Base-by-base conservation (phyloP, 1,140 invertebrate species). In the Drosophila funebris region DNA sequence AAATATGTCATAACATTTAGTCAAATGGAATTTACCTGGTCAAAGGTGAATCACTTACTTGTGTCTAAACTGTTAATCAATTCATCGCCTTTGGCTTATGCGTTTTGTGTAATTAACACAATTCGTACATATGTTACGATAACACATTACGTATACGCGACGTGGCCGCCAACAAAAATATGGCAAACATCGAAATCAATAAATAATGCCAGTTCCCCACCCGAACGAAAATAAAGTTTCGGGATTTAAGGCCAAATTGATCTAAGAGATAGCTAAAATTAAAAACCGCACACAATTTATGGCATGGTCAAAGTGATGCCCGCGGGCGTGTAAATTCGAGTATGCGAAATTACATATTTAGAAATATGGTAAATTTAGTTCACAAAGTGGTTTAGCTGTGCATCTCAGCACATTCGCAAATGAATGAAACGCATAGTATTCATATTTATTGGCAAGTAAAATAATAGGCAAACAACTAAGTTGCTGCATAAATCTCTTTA, bases 251-350 rank as follows among this genome's bases (percentile, higher is more conserved):
- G 61, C 64, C 41, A 69, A 79, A 67, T 73, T 63, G 33, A 79
- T 84, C 70, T 63, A 75, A 87, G 76, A 85, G 73, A 85, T 74
- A 66, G 78, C 81, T 74, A 85, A 85, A 84, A 77, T 73, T 85
- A 75, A 80, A 82, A 72, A 41, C 63, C 37, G 36, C 37, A 73
- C 61, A 73, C 72, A 78, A 83, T 72, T 84, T 78, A 76, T 76
- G 58, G 76, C 76, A 67, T 24, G 43, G 48, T 54, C 68, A 75
- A 56, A 62, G 27, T 41, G 52, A 29, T 71, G 37, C 33, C 58
- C 80, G 54, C 60, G 60, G 81, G 69, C 46, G 69, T 27, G 27
- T 64, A 64, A 77, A 81, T 14, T 6, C 22, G 11, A 46, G 22
- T 81, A 43, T 60, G 41, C 43, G 58, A 53, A 68, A 46, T 46